Evolutionary conservation across 2,113 vertebrate genomes (phyloP).

Genomic region (Dascyllus trimaculatus): DNA sequence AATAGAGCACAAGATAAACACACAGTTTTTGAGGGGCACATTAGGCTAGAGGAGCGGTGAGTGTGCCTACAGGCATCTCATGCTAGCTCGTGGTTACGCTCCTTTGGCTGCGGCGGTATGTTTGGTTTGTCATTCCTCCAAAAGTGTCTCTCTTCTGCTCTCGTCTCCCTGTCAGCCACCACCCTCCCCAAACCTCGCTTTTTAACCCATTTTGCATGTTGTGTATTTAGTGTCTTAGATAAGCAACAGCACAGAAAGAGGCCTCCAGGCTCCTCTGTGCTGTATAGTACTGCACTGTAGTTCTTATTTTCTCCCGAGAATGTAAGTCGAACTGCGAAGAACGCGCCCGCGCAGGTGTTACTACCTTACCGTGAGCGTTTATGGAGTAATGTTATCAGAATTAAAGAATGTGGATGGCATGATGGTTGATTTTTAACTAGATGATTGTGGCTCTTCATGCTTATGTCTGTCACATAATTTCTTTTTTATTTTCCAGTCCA

Average conservation of each 20-base stretch:
- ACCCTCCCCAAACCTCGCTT: conserved; percentile 23
- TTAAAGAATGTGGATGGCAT: conserved; percentile 48
- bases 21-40: conserved; percentile 56
- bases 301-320: conserved; percentile 62
- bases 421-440: conserved; percentile 31
- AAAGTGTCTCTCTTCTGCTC: conserved; percentile 58
- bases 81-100: conserved; percentile 67
- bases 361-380: conserved; percentile 65
- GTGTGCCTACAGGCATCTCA: conserved; percentile 67
- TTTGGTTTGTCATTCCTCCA: conserved; percentile 75
- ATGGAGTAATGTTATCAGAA: conserved; percentile 50
- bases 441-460: conserved; percentile 39
- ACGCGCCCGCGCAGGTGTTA: conserved; percentile 46
- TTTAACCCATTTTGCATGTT: conserved; percentile 58
- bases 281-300: conserved; percentile 63
- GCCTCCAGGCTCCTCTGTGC: conserved; percentile 40
- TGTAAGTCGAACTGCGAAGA: conserved; percentile 72
- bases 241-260: conserved; percentile 50
- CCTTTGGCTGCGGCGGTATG: conserved; percentile 57
- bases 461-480: conserved; percentile 8
- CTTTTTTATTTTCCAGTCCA: conserved; percentile 21
- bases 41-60: conserved; percentile 57
- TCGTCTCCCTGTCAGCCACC: conserved; percentile 51
- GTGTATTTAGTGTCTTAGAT: conserved; percentile 61
- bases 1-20: conserved; percentile 73